phyloP scores from a whole-genome alignment of 2,888 invertebrate species.

The Drosophila kuntzei region DNA sequence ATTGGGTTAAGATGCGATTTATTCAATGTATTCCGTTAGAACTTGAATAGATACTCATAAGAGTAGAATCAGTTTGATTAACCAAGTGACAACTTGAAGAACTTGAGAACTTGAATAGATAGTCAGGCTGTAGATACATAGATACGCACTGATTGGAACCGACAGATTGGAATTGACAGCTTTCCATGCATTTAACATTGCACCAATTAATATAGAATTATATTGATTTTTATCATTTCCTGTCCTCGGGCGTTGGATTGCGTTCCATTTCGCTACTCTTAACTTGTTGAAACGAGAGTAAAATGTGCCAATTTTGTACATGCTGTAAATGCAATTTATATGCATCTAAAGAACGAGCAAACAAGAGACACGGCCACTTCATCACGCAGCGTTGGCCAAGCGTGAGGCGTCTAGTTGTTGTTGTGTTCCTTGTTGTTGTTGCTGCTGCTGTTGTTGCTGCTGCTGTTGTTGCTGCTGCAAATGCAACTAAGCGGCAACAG shows the following conservation, averaged over 20 bases:
- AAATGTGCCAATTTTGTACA: slow-evolving; percentile 73
- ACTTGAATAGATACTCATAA: not conserved
- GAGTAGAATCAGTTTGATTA: not conserved
- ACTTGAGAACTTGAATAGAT: not conserved
- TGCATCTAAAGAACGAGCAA: slow-evolving; percentile 45
- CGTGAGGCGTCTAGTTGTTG: slow-evolving; percentile 57
- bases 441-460: slow-evolving; percentile 2
- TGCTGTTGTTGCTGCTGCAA: slow-evolving; percentile 38
- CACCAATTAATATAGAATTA: slow-evolving; percentile 39
- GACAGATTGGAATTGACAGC: not conserved
- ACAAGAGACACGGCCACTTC: slow-evolving; percentile 76
- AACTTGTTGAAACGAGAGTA: slow-evolving; percentile 73
- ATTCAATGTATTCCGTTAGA: slow-evolving; percentile 29
- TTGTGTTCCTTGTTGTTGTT: slow-evolving; percentile 40
- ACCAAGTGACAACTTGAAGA: not conserved
- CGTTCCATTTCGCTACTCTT: slow-evolving; percentile 66
- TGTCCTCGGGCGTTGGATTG: slow-evolving; percentile 40
- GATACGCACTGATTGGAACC: not conserved
- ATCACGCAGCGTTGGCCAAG: slow-evolving; percentile 78
- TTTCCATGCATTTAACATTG: slow-evolving; percentile 13
- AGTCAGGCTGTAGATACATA: not conserved
- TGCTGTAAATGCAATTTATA: slow-evolving; percentile 60
- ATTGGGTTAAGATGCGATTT: slow-evolving; percentile 48
- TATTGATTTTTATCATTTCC: slow-evolving; percentile 62
- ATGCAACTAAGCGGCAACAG: slow-evolving; percentile 73